Conservation (phyloP, 2,113 vertebrate genomes). For the Parotia lawesii region DNA sequence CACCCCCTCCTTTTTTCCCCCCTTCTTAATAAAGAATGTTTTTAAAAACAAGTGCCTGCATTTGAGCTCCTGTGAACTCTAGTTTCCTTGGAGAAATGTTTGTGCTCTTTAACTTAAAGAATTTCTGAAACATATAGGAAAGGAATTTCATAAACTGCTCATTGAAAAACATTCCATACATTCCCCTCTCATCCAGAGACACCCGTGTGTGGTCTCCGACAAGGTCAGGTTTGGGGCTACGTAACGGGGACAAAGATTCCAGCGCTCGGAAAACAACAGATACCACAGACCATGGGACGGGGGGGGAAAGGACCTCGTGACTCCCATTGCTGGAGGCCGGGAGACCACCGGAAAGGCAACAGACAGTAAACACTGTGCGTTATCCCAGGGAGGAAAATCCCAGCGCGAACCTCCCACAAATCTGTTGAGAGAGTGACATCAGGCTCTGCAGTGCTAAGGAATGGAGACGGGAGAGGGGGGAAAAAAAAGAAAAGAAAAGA, state of each 20-base stretch:
- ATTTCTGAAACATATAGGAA: slow-evolving; percentile 69
- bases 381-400: slow-evolving; percentile 51
- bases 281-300: slow-evolving; percentile 9
- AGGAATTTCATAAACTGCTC: slow-evolving; percentile 73
- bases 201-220: slow-evolving; percentile 71
- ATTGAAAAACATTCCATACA: slow-evolving; percentile 74
- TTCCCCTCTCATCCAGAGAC: slow-evolving; percentile 69
- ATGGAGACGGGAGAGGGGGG: neutral
- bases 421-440: slow-evolving; percentile 40
- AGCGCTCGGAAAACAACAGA: slow-evolving; percentile 54
- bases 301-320: slow-evolving; percentile 31
- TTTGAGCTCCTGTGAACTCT: slow-evolving; percentile 18
- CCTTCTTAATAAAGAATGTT: slow-evolving; percentile 48
- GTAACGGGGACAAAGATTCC: slow-evolving; percentile 66
- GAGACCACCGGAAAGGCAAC: slow-evolving; percentile 59
- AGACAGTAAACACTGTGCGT: slow-evolving; percentile 45
- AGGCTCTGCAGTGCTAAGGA: neutral
- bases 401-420: neutral
- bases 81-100: slow-evolving; percentile 64
- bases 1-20: neutral
- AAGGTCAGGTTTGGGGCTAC: slow-evolving; percentile 66
- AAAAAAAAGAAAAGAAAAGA: fast-evolving
- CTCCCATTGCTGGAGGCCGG: slow-evolving; percentile 21
- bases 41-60: slow-evolving; percentile 65
- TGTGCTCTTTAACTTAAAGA: slow-evolving; percentile 59